A percentile compares a stretch with the other conserved stretches of the same genome.
Evolutionary conservation across 2,113 vertebrate genomes (phyloP).

Genomic region (Cathartes aura): DNA sequence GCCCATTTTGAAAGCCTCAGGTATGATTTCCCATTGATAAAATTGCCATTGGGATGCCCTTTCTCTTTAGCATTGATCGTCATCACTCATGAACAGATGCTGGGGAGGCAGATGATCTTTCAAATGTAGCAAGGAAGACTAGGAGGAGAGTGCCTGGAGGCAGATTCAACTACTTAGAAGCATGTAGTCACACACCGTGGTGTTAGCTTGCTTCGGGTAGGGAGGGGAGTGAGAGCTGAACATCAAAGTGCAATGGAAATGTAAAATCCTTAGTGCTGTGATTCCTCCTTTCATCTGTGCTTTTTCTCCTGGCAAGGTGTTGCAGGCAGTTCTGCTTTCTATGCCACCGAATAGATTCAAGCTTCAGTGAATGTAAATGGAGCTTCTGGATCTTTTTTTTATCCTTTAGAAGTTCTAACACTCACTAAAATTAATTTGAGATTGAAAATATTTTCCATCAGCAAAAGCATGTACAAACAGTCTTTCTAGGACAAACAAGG

Average conservation of each 20-base stretch:
- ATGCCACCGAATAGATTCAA: conserved; percentile 15
- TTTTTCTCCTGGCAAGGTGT: conserved; percentile 49
- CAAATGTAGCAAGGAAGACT: background rate
- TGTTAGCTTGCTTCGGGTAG: background rate
- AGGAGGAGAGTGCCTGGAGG: conserved; percentile 40
- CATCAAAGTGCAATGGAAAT: conserved; percentile 73
- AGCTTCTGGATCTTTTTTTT: background rate
- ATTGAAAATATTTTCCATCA: background rate
- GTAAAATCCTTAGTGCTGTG: conserved; percentile 37
- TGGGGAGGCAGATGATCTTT: conserved; percentile 42
- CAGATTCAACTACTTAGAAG: conserved; percentile 42
- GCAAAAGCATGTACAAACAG: background rate
- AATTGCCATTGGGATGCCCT: conserved; percentile 28
- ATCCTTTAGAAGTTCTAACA: background rate
- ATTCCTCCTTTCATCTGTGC: conserved; percentile 61
- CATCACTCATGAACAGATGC: conserved; percentile 11
- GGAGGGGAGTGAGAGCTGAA: conserved; percentile 9
- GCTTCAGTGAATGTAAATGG: conserved; percentile 2
- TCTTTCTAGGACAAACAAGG: background rate
- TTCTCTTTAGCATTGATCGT: background rate
- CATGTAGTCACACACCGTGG: background rate
- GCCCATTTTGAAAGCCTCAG: background rate
- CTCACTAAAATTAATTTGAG: background rate
- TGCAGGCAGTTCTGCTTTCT: conserved; percentile 24
- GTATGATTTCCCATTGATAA: conserved; percentile 19